Evolutionary conservation across 2,797 vertebrate species (phyloP), one percentile per base, ranked within the genome.

Genomic region (Gadopsis marmoratus): DNA sequence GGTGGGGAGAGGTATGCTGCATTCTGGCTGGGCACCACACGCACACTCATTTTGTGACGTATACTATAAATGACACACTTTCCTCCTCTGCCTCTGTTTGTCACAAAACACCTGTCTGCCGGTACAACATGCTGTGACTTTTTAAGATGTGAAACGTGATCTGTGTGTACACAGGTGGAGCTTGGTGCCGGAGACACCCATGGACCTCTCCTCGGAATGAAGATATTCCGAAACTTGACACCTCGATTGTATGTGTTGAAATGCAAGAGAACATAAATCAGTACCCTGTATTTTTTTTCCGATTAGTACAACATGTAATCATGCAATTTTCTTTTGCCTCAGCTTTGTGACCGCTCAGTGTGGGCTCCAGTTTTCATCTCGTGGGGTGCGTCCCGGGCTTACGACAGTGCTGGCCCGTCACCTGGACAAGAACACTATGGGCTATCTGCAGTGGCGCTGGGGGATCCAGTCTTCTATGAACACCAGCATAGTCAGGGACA

Each of bases 371-470:
- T 98, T 99, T 81, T 99, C 98, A 0, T 97, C 98, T 16, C 96
- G 96, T 0, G 98, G 98, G 0, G 78, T 98, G 63, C 97, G 97
- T 26, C 98, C 98, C 0, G 97, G 97, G 55, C 78, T 98, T 26
- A 98, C 97, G 58, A 99, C 97, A 0, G 95, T 99, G 74, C 91
- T 99, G 54, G 98, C 98, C 0, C 97, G 98, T 13, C 97, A 99
- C 94, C 95, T 99, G 1, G 98, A 99, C 94, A 98, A 97, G 94
- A 98, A 99, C 94, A 99, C 98, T 0, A 97, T 99, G 96, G 98
- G 98, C 23, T 99, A 99, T 89, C 74, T 99, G 76, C 98, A 99
- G 93, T 99, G 98, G 98, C 96, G 98, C 0, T 99, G 98, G 97
- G 98, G 98, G 3, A 91, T 95, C 87, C 97, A 99, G 93, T 99